These are phyloP conservation scores for Drosophila mimetica DNA, from an alignment of 2,888 invertebrate genomes.

Conservation along the genomic window DNA sequence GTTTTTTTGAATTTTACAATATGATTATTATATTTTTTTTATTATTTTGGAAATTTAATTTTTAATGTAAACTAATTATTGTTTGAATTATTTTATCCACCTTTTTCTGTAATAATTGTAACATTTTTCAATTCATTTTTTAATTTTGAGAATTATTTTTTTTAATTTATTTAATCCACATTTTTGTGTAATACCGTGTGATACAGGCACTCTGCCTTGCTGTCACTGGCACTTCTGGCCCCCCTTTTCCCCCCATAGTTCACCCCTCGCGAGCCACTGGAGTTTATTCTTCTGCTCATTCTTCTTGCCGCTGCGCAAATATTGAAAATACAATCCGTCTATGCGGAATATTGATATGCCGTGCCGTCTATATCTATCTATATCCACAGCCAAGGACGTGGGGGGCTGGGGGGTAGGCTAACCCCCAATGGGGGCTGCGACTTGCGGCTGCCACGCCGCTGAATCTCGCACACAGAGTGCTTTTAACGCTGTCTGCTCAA, in stretches of 20 bases:
- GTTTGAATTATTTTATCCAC: neutral
- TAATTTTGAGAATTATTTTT: too few species aligned
- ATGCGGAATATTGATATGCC: slow-evolving; percentile 75
- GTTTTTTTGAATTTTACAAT: neutral
- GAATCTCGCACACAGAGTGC: slow-evolving; percentile 48
- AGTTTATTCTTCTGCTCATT: slow-evolving; percentile 32
- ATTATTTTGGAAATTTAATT: too few species aligned
- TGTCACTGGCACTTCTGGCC: slow-evolving; percentile 4
- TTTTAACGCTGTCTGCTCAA: slow-evolving; percentile 76
- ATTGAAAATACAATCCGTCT: slow-evolving; percentile 79
- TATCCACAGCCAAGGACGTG: slow-evolving; percentile 29
- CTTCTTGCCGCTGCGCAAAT: slow-evolving; percentile 69
- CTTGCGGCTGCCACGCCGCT: slow-evolving; percentile 39
- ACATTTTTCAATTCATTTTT: too few species aligned
- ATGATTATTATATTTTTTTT: neutral
- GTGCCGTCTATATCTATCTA: slow-evolving; percentile 53
- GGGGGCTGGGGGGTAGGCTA: neutral
- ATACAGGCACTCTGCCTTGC: neutral
- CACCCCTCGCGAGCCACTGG: slow-evolving; percentile 13
- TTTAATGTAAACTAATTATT: too few species aligned
- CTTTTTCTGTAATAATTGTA: neutral
- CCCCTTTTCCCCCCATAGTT: neutral
- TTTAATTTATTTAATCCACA: neutral
- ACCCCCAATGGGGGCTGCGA: slow-evolving; percentile 10
- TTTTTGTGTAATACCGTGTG: neutral